Base-by-base conservation (phyloP, 2,113 vertebrate species). In the Edolisoma coerulescens region DNA sequence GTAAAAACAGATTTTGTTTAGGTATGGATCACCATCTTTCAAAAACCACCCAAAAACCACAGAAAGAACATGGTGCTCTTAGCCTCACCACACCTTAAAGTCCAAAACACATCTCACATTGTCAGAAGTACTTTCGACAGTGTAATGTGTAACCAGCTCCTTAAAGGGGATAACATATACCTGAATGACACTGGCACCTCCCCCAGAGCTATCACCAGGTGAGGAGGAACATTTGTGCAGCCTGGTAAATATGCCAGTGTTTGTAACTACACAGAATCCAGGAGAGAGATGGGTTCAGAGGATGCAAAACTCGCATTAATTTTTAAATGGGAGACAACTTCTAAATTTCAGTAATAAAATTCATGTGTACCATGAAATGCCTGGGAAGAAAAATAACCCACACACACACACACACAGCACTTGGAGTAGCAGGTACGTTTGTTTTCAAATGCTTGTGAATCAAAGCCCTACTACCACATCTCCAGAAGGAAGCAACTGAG, bases 341-440 rank as follows among this genome's bases (percentile, higher is more conserved):
- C 11, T 80, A 41, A 23, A 33, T 80, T 41, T 87, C 68, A 63
- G 16, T 10, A 64, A 75, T 30, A 54, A 84, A 88, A 71, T 54
- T 42, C 3, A 53, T 0, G 0, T 18, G 56, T 49, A n/a, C 16
- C 41, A 7, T 49, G 13, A 83, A 71, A 73, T 24, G 4, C 4
- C 60, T 42, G 33, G 33, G 35, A 88, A 67, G 4, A 45, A 79
- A 65, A 57, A 33, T 5, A 42, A 84, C 30, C 35, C 14, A n/a
- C 30, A 10, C 44, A n/a, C 2, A 8, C 11, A 37, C 11, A 49
- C 12, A 7, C 1, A 49, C 3, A 42, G 27, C 3, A 28, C 44
- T 41, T 1, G 2, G 64, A 67, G 17, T 12, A 71, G 22, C 16
- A 54, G 63, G 30, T 1, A 6, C 1, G 0, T 69, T 64, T 37